Percentiles rank a stretch among this genome's conserved stretches.
phyloP scores from a whole-genome alignment of 2,797 vertebrate genomes.

The Sebastes diaconus region DNA sequence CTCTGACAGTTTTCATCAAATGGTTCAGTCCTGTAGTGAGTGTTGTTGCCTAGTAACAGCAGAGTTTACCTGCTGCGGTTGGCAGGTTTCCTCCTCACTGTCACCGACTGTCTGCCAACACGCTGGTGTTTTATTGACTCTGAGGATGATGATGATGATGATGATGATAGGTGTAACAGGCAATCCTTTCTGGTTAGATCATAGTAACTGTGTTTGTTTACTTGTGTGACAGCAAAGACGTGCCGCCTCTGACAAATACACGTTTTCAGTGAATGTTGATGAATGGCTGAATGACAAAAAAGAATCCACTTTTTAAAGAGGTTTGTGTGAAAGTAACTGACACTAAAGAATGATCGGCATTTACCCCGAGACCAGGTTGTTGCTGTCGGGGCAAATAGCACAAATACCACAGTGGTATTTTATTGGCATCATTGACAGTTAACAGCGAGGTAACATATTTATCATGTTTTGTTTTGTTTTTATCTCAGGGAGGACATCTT shows the following conservation, averaged over 20 bases:
- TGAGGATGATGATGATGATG: background rate
- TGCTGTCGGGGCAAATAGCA: background rate
- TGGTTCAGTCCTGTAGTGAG: background rate
- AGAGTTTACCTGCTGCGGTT: constrained; percentile 3
- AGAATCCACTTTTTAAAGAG: background rate
- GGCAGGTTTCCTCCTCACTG: background rate
- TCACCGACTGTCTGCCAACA: background rate
- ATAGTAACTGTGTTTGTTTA: background rate
- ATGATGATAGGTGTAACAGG: background rate
- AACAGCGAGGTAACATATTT: background rate
- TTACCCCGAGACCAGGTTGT: background rate
- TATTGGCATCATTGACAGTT: background rate
- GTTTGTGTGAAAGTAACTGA: background rate
- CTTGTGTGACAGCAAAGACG: background rate
- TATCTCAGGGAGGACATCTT: background rate
- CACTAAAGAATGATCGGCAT: constrained; percentile 16
- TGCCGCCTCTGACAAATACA: background rate
- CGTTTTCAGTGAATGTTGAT: background rate
- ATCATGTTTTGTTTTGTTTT: background rate
- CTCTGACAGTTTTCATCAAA: background rate
- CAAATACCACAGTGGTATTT: background rate
- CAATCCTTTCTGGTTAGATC: background rate
- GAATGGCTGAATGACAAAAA: background rate
- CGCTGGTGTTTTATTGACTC: background rate
- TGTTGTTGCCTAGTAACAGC: background rate